These are phyloP conservation scores for Diorhabda sublineata DNA, from an alignment of 1,140 invertebrate genomes.

Conservation along the genomic window DNA sequence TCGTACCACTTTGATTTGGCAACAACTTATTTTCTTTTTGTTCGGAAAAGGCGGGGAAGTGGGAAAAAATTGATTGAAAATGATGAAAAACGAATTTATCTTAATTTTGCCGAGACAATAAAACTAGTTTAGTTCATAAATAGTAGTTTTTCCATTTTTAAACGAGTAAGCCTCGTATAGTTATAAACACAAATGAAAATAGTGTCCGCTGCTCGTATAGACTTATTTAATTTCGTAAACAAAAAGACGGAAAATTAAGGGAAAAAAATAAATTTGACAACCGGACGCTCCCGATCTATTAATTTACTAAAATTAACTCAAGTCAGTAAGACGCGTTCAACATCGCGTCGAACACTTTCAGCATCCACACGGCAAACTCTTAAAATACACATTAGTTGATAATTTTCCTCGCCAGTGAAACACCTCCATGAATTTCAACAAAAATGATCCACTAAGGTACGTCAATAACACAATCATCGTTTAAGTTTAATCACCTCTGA, in stretches of 20 bases:
- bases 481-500: conserved; percentile 18
- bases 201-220: not conserved
- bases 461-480: not conserved
- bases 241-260: conserved; percentile 29
- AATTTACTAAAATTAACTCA: conserved; percentile 37
- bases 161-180: too few relatives aligned
- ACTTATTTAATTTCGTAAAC: conserved; percentile 27
- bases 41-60: too few relatives aligned
- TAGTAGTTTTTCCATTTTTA: too few relatives aligned
- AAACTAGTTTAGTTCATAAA: too few relatives aligned
- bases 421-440: conserved; percentile 3
- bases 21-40: too few relatives aligned
- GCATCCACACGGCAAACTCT: conserved; percentile 29
- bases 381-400: conserved; percentile 29
- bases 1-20: too few relatives aligned
- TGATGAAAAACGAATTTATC: too few relatives aligned
- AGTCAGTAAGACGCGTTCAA: conserved; percentile 29
- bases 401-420: conserved; percentile 22
- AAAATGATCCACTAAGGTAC: conserved; percentile 15
- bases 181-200: not conserved
- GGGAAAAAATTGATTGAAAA: too few relatives aligned
- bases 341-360: conserved; percentile 21
- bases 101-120: too few relatives aligned
- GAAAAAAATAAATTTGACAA: conserved; percentile 29
- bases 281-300: conserved; percentile 37